Conservation (phyloP, 2,797 vertebrate species). For the Myotis findleyi region DNA sequence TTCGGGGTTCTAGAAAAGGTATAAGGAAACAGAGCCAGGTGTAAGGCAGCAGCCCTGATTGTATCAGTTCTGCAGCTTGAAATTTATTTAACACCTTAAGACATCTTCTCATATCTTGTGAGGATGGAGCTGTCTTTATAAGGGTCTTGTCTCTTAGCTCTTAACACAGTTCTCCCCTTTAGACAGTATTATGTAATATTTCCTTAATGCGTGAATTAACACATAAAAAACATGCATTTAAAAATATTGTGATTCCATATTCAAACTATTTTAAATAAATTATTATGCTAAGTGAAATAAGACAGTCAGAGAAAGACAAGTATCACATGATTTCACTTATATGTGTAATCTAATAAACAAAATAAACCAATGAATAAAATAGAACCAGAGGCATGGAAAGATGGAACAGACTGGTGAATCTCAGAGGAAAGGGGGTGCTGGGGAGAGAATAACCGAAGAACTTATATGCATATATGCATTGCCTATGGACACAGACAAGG, state of each 20-base stretch:
- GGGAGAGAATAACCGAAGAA: no score
- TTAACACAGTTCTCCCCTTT: background rate
- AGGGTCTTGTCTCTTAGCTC: background rate
- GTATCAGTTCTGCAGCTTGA: background rate
- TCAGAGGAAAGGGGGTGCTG: no score
- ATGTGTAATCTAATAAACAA: no score
- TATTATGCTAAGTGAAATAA: no score
- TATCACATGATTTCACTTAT: no score
- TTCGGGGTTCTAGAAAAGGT: background rate
- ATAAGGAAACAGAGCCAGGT: background rate
- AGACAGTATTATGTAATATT: background rate
- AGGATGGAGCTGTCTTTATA: background rate
- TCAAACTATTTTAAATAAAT: background rate
- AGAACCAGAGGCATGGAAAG: no score
- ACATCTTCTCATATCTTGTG: background rate
- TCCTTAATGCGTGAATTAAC: constrained; percentile 10
- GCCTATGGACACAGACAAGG: no score
- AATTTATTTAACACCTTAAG: background rate
- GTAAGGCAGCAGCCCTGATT: background rate
- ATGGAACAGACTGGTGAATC: no score
- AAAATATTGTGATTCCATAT: constrained; percentile 5
- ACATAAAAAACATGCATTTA: background rate
- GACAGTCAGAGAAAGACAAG: no score
- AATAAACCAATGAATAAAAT: no score
- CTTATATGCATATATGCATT: no score